Evolutionary conservation across 1,140 invertebrate species (phyloP).

Genomic region (Dreissena polymorpha): DNA sequence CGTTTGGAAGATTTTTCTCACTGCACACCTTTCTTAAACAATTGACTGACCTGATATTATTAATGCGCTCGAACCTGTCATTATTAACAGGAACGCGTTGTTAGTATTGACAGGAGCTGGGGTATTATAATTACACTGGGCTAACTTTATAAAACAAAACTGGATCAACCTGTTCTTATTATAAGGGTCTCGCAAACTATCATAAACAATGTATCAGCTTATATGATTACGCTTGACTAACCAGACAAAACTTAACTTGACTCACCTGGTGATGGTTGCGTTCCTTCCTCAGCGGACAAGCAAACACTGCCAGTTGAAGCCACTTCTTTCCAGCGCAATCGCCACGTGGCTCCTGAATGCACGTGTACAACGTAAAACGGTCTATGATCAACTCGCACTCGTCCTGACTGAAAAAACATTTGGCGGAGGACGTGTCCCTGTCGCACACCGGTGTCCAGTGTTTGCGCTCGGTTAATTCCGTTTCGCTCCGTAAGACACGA

Average conservation of each 20-base stretch:
- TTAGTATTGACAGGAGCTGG: too few relatives aligned
- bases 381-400: constrained; percentile 63
- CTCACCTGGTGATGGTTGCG: constrained; percentile 62
- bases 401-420: constrained; percentile 55
- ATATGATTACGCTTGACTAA: too few relatives aligned
- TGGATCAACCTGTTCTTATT: too few relatives aligned
- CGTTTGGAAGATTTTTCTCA: too few relatives aligned
- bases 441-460: constrained; percentile 57
- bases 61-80: too few relatives aligned
- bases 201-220: too few relatives aligned
- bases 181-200: too few relatives aligned
- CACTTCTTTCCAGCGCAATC: constrained; percentile 62
- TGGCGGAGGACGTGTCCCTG: constrained; percentile 12
- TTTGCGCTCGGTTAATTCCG: constrained; percentile 60
- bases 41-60: too few relatives aligned
- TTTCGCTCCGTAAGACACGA: constrained; percentile 66
- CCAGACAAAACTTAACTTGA: background rate
- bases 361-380: constrained; percentile 66
- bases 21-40: too few relatives aligned
- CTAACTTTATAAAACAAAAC: too few relatives aligned
- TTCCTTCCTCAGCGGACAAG: constrained; percentile 53
- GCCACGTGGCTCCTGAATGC: constrained; percentile 55
- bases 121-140: too few relatives aligned
- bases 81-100: too few relatives aligned
- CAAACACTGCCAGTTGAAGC: constrained; percentile 70